Percentiles rank a stretch among this genome's conserved stretches.
Conservation (phyloP, 2,113 vertebrate species). For the Halichoerus grypus region DNA sequence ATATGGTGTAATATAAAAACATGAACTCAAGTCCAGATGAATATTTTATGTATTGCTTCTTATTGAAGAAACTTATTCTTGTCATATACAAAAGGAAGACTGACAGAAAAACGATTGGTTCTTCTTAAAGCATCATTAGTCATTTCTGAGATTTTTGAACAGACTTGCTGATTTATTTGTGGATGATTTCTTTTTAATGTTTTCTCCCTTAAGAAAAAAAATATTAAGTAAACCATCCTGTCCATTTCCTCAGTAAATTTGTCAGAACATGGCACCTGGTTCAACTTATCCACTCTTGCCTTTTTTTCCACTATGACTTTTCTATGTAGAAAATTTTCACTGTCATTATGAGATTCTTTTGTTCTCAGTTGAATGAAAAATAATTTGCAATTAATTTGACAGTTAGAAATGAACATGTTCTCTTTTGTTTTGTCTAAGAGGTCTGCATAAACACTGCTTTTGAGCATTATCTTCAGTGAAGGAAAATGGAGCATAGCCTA, state of each 20-base stretch:
- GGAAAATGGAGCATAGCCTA: conserved; percentile 50
- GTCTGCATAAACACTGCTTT: conserved; percentile 56
- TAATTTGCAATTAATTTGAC: conserved; percentile 76
- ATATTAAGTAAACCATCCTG: background rate
- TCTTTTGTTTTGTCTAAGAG: conserved; percentile 66
- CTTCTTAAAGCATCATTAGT: conserved; percentile 47
- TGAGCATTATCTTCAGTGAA: conserved; percentile 48
- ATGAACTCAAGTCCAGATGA: background rate
- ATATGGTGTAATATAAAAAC: background rate
- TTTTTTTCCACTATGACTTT: conserved; percentile 38
- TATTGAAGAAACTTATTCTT: background rate
- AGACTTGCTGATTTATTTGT: conserved; percentile 40
- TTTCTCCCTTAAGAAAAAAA: background rate
- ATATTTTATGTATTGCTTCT: background rate
- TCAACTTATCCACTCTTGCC: conserved; percentile 48
- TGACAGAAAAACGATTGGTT: background rate
- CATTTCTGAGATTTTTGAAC: background rate
- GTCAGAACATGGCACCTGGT: background rate
- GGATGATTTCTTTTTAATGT: background rate
- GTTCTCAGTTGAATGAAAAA: conserved; percentile 70
- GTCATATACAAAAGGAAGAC: background rate
- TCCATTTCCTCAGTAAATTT: conserved; percentile 45
- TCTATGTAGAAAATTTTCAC: conserved; percentile 17
- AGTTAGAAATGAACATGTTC: conserved; percentile 71
- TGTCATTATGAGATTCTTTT: conserved; percentile 56